Evolutionary conservation across 1,140 invertebrate species (phyloP).

Genomic region (Glossosoma conforme): DNA sequence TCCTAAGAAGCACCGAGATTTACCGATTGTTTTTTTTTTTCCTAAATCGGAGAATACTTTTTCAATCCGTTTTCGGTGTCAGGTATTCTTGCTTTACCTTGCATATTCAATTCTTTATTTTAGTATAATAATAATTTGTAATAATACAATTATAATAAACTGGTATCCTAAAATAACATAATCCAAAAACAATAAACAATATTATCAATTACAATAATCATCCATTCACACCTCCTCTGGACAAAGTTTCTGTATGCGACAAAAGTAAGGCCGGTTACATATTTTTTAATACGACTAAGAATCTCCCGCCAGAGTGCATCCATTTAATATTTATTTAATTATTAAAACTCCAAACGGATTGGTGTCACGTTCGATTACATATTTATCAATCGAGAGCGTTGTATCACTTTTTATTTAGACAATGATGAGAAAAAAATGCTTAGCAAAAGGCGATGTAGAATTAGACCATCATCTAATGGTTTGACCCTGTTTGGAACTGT

Average conservation of each 20-base stretch:
- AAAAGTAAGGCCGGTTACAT: constrained; percentile 20
- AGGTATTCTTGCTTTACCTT: not conserved
- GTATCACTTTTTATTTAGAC: constrained; percentile 8
- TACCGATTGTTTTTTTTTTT: not conserved
- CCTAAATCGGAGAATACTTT: not conserved
- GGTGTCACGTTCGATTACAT: constrained; percentile 2
- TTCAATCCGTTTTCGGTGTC: not conserved
- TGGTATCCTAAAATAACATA: constrained; percentile 26
- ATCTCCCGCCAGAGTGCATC: not conserved
- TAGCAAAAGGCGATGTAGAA: too few species aligned
- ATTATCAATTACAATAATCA: constrained; percentile 13
- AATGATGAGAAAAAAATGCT: constrained; percentile 6
- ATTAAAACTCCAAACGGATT: not conserved
- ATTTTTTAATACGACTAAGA: constrained; percentile 18
- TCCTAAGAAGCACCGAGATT: too few species aligned
- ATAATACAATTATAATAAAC: constrained; percentile 23
- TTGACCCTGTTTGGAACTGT: not conserved
- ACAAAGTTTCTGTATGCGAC: constrained; percentile 16
- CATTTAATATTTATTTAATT: not conserved
- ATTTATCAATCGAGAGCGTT: not conserved
- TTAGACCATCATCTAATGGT: not conserved
- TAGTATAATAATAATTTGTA: constrained; percentile 6
- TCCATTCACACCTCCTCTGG: constrained; percentile 9
- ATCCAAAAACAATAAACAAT: constrained; percentile 14
- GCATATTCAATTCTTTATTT: not conserved